Conservation (phyloP, 2,888 invertebrate species). For the Schizotus pectinicornis region DNA sequence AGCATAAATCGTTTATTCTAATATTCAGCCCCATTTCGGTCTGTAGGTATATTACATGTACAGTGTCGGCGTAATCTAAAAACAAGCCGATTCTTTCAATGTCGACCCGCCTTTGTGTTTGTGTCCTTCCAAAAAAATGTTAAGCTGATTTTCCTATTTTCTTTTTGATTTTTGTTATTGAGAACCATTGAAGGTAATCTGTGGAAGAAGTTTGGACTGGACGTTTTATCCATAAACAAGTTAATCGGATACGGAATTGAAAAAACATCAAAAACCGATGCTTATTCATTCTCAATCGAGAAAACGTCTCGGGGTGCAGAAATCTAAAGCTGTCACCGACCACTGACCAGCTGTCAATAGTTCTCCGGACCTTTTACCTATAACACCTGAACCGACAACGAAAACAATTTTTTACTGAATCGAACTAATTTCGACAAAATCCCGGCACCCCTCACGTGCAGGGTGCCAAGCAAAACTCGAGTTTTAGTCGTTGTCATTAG, state of each 20-base stretch:
- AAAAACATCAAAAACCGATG: constrained; percentile 52
- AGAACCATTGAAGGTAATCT: constrained; percentile 29
- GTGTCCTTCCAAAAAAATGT: constrained; percentile 18
- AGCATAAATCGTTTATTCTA: too few species aligned
- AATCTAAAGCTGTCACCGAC: constrained; percentile 51
- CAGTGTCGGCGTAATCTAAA: not conserved
- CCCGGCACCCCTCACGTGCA: not conserved
- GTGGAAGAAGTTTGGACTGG: constrained; percentile 42
- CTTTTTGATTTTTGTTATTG: constrained; percentile 24
- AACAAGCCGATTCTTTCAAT: not conserved
- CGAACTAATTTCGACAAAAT: not conserved
- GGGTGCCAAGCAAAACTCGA: not conserved
- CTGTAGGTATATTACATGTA: too few species aligned
- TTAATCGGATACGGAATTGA: constrained; percentile 55
- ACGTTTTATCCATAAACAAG: constrained; percentile 52
- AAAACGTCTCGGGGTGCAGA: constrained; percentile 40
- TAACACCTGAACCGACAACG: constrained; percentile 13
- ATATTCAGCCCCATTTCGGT: too few species aligned
- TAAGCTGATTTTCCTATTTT: constrained; percentile 25
- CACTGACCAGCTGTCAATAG: constrained; percentile 52
- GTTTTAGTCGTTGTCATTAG: not conserved
- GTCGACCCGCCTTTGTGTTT: not conserved
- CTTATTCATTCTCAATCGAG: constrained; percentile 48
- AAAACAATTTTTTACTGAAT: constrained; percentile 5
- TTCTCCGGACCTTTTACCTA: constrained; percentile 19